phyloP scores from a whole-genome alignment of 1,140 invertebrate genomes.

The Coboldia fuscipes region DNA sequence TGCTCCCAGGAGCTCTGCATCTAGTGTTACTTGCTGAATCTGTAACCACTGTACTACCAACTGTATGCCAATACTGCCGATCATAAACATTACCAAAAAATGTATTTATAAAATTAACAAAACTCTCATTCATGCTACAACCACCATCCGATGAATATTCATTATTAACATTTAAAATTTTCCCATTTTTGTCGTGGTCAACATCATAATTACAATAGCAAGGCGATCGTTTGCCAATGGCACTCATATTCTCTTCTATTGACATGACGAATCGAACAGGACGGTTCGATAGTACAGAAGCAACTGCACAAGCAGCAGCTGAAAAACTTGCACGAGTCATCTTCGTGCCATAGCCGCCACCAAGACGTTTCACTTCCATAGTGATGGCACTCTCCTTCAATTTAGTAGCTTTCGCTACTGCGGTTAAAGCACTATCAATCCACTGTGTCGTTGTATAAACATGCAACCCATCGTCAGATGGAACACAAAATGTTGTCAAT shows the following conservation, averaged over 20 bases:
- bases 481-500: conserved; percentile 32
- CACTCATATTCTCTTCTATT: conserved; percentile 39
- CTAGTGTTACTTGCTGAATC: conserved; percentile 39
- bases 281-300: conserved; percentile 30
- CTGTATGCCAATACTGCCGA: conserved; percentile 27
- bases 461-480: conserved; percentile 33
- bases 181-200: conserved; percentile 38
- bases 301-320: conserved; percentile 36
- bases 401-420: conserved; percentile 31
- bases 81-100: conserved; percentile 35
- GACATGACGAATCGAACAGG: conserved; percentile 40
- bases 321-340: conserved; percentile 29
- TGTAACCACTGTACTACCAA: conserved; percentile 29
- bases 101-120: conserved; percentile 3
- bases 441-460: conserved; percentile 39
- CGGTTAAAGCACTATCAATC: conserved; percentile 37
- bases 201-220: conserved; percentile 26
- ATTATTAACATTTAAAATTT: conserved; percentile 39
- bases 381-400: conserved; percentile 31
- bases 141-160: conserved; percentile 29
- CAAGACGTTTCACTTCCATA: conserved; percentile 37
- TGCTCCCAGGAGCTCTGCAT: conserved; percentile 33
- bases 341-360: conserved; percentile 51
- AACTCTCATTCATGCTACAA: conserved; percentile 19
- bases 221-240: conserved; percentile 35